These are phyloP conservation scores for Gymnarchus niloticus DNA, from an alignment of 2,113 vertebrate species.

Conservation along the genomic window DNA sequence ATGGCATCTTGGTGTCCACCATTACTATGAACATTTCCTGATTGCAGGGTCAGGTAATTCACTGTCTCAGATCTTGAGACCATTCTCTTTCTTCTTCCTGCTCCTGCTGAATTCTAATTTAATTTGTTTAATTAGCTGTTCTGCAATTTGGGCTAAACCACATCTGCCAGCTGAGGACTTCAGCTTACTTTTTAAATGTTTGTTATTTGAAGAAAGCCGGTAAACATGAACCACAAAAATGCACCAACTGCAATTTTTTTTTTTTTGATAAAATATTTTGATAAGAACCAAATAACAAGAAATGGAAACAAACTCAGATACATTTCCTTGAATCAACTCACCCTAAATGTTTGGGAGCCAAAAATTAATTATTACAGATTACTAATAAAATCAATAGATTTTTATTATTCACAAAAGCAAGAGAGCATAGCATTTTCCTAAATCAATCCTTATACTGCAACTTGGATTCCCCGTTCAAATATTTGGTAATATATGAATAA, in stretches of 20 bases:
- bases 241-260: not conserved
- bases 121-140: conserved; percentile 3
- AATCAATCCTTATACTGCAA: not conserved
- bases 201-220: not conserved
- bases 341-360: not conserved
- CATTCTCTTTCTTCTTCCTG: too few relatives aligned
- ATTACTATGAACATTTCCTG: not conserved
- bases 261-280: not conserved
- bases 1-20: not conserved
- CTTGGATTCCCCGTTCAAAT: not conserved
- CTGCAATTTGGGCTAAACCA: not conserved
- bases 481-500: not conserved
- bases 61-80: not conserved
- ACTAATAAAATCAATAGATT: not conserved
- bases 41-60: not conserved
- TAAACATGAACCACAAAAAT: not conserved
- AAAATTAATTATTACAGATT: not conserved
- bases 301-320: not conserved
- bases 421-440: not conserved
- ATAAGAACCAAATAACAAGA: not conserved
- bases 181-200: not conserved
- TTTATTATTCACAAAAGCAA: not conserved
- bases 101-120: not conserved
- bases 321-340: not conserved
- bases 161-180: not conserved